Evolutionary conservation across 2,888 invertebrate genomes (phyloP).

Genomic region (Sipha maydis): DNA sequence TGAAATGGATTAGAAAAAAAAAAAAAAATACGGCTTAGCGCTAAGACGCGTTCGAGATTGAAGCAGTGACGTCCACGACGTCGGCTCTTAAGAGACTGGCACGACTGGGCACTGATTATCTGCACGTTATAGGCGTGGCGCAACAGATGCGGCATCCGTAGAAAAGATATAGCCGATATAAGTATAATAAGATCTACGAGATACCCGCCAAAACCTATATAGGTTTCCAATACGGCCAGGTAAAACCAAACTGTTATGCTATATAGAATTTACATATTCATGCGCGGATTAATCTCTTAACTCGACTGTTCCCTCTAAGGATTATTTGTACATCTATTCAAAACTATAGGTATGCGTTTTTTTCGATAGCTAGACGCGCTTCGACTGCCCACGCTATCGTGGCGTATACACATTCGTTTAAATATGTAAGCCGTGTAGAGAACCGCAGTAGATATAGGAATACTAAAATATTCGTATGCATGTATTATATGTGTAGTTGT

Average conservation of each 20-base stretch:
- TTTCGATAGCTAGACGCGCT: background rate
- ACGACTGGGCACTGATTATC: background rate
- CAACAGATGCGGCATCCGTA: constrained; percentile 12
- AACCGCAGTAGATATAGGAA: no score
- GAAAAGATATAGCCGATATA: background rate
- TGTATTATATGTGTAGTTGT: background rate
- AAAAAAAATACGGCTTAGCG: background rate
- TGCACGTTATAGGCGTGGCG: constrained; percentile 6
- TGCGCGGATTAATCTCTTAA: no score
- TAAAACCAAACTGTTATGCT: background rate
- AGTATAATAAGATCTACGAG: background rate
- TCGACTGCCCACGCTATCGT: background rate
- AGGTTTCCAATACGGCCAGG: background rate
- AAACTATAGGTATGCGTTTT: no score
- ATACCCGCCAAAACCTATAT: background rate
- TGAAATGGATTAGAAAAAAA: background rate
- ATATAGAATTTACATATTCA: background rate
- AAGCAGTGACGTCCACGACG: background rate
- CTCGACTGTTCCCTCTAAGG: no score
- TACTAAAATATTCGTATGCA: background rate
- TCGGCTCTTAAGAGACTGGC: background rate
- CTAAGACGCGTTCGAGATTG: background rate
- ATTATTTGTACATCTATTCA: no score
- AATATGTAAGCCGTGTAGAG: background rate
- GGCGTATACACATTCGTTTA: background rate